Evolutionary conservation across 64 coral and sea anemone genomes (phyloP).

Genomic region (Dendronephthya gigantea): DNA sequence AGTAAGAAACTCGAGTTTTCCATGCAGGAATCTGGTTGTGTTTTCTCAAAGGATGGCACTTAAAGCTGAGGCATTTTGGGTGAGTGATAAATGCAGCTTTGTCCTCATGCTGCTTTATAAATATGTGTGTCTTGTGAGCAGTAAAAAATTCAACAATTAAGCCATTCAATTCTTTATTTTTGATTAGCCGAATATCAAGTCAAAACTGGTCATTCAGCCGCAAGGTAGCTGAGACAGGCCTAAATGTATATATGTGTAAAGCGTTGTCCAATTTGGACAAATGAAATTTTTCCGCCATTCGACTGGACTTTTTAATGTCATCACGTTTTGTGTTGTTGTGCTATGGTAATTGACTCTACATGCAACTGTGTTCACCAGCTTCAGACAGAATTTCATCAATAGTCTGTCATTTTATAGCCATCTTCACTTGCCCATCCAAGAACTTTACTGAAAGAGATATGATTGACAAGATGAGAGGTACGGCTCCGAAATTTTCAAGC

Average conservation of each 20-base stretch:
- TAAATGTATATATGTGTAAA: not conserved
- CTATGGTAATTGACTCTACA: too few species aligned
- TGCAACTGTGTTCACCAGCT: too few species aligned
- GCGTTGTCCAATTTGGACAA: not conserved
- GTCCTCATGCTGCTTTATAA: too few species aligned
- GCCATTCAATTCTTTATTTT: not conserved
- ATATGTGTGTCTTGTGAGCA: too few species aligned
- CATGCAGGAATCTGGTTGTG: slow-evolving; percentile 52
- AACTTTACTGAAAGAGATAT: not conserved
- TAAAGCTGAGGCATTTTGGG: slow-evolving; percentile 55
- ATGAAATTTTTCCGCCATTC: too few species aligned
- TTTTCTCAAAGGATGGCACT: slow-evolving; percentile 62
- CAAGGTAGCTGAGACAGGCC: slow-evolving; percentile 30
- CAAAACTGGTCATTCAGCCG: slow-evolving; percentile 29
- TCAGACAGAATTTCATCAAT: not conserved
- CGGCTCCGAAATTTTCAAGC: not conserved
- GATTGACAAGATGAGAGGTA: not conserved
- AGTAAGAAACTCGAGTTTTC: not conserved
- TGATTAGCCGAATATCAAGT: slow-evolving; percentile 14
- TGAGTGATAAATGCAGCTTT: slow-evolving; percentile 33
- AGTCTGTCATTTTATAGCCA: not conserved
- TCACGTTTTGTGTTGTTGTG: not conserved
- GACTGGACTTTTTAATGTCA: not conserved
- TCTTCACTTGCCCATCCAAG: not conserved
- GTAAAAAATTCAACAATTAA: not conserved